Evolutionary conservation across 2,797 vertebrate genomes (phyloP).

Genomic region (Eulemur rubriventer): DNA sequence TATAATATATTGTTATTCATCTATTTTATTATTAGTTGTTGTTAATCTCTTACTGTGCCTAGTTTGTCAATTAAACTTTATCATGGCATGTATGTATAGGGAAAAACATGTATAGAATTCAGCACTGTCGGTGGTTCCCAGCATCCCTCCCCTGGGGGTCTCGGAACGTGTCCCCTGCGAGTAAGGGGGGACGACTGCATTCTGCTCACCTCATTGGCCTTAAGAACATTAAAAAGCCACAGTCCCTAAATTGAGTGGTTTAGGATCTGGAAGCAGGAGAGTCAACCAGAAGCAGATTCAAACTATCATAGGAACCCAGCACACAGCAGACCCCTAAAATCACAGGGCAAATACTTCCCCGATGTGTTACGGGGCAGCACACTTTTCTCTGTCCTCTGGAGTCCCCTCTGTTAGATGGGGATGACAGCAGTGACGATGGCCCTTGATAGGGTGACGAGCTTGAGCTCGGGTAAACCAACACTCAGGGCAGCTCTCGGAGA

Average conservation of each 20-base stretch:
- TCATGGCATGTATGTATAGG: not conserved
- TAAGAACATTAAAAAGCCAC: not conserved
- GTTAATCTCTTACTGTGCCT: not conserved
- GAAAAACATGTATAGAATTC: not conserved
- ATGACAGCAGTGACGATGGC: too few species aligned
- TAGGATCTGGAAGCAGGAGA: not conserved
- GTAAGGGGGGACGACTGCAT: not conserved
- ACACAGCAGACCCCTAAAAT: not conserved
- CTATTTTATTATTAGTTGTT: not conserved
- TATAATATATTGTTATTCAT: not conserved
- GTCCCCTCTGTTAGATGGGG: not conserved
- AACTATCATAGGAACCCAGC: not conserved
- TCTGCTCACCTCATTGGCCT: not conserved
- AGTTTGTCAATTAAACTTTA: not conserved
- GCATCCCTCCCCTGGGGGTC: not conserved
- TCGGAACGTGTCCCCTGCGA: fast-evolving
- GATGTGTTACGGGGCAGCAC: fast-evolving
- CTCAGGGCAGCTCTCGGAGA: not conserved
- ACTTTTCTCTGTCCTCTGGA: not conserved
- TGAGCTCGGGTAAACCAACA: not conserved
- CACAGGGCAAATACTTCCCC: too few species aligned
- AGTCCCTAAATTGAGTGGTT: too few species aligned
- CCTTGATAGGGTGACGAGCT: not conserved
- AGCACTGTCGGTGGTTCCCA: not conserved
- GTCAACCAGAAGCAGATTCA: not conserved